A percentile compares a stretch with the other conserved stretches of the same genome.
These are phyloP conservation scores for Myotis brandtii DNA, from an alignment of 2,113 vertebrate genomes.

Conservation along the genomic window DNA sequence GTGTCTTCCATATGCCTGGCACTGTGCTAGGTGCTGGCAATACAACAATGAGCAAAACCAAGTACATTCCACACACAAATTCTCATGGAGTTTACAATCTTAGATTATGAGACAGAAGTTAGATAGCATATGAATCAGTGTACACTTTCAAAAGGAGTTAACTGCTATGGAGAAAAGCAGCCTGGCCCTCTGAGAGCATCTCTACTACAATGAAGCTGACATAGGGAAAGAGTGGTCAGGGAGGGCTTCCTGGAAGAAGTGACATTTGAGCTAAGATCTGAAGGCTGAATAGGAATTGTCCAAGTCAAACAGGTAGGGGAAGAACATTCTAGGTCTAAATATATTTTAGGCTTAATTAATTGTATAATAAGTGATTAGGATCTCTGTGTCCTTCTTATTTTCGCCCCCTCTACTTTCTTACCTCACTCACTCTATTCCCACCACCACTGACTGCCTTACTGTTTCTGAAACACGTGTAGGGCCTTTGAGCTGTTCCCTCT, in stretches of 20 bases:
- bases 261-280: background rate
- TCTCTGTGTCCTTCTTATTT: background rate
- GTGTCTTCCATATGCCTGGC: background rate
- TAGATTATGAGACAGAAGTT: background rate
- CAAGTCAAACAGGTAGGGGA: background rate
- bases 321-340: background rate
- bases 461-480: background rate
- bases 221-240: background rate
- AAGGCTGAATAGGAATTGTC: background rate
- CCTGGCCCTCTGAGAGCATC: background rate
- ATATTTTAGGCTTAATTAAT: background rate
- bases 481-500: background rate
- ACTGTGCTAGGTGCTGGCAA: background rate
- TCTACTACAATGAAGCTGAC: background rate
- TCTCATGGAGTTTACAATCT: background rate
- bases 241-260: conserved; percentile 50
- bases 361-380: background rate
- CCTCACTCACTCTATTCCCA: background rate
- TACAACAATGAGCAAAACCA: background rate
- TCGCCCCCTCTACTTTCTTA: background rate
- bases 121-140: background rate
- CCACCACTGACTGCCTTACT: background rate
- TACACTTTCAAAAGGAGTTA: background rate
- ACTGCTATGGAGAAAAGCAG: background rate
- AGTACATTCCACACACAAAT: background rate